Evolutionary conservation across 2,888 invertebrate species (phyloP), one percentile per base, ranked within the genome.

Genomic region (Scaptomyza caliginosa): DNA sequence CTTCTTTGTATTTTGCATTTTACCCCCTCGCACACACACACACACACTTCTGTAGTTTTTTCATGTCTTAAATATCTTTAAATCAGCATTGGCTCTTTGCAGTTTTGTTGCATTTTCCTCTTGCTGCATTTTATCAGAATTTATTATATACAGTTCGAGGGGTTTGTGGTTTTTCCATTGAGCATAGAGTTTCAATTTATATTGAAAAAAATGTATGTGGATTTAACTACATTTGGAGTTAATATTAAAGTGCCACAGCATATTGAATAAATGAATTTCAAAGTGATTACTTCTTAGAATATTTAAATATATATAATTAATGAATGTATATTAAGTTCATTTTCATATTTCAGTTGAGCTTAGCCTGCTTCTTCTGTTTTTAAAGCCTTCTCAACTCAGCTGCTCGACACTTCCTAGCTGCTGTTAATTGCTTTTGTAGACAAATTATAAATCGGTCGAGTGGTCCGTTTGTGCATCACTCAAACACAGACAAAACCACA

Each of bases 401-500:
- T 59, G 4, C 7, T 48, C 42, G 30, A 40, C 55, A 59, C 49
- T 72, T 73, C 58, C 65, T 64, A 52, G 49, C 62, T 34, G 58
- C 55, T 74, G 74, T 85, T 84, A 81, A 85, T 81, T 81, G 85
- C 82, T 81, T 81, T 81, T 79, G 79, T 77, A 85, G 81, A 81
- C 82, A 84, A 85, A 85, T 82, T 81, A 79, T 79, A 77, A 74
- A 82, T 58, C 71, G 64, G 57, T 69, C 72, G 77, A 71, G 68
- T 71, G 62, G 57, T 56, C 56, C 52, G 57, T 63, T 72, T 69
- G 59, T 58, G 64, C 62, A 83, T 71, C 81, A 83, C 81, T 86
- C 86, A 86, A 74, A 83, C 81, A 70, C 83, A 86, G 86, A 83
- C 76, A 78, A 81, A 83, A 81, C 86, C 83, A 83, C 77, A 63